These are phyloP conservation scores for Micromesistius poutassou DNA, from an alignment of 2,797 vertebrate genomes.

Conservation along the genomic window DNA sequence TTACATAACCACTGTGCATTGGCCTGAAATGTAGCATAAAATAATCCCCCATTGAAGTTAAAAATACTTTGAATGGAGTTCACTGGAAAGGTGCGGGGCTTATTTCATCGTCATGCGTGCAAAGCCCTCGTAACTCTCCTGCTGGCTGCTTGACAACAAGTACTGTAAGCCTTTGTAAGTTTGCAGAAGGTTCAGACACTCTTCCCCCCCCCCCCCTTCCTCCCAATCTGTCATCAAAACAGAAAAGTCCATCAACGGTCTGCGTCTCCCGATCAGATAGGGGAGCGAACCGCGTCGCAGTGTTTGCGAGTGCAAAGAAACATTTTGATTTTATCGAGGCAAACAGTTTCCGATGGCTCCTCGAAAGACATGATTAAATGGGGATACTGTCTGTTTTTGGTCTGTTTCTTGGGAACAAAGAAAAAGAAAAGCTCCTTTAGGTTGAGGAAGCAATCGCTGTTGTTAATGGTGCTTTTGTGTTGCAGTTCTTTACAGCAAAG, in stretches of 20 bases:
- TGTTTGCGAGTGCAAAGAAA: neutral
- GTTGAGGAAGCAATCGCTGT: neutral
- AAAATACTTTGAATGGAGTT: constrained; percentile 8
- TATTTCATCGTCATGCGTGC: neutral
- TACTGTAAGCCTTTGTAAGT: neutral
- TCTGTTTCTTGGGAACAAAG: neutral
- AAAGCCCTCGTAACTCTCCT: neutral
- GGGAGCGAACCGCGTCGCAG: too few species aligned
- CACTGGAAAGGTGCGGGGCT: constrained; percentile 2
- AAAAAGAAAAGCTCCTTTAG: neutral
- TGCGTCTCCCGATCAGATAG: neutral
- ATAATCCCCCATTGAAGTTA: neutral
- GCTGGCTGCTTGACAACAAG: neutral
- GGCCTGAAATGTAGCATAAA: constrained; percentile 9
- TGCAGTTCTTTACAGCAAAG: neutral
- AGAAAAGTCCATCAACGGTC: neutral
- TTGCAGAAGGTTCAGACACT: neutral
- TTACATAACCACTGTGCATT: constrained; percentile 21
- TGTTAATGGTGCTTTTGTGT: neutral
- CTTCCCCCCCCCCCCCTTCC: too few species aligned
- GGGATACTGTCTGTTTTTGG: neutral
- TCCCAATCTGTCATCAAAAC: neutral
- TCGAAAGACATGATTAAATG: neutral
- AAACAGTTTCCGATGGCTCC: neutral
- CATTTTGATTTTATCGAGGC: neutral